Evolutionary conservation across 2,113 vertebrate species (phyloP).

Genomic region (Protobothrops flavoviridis): DNA sequence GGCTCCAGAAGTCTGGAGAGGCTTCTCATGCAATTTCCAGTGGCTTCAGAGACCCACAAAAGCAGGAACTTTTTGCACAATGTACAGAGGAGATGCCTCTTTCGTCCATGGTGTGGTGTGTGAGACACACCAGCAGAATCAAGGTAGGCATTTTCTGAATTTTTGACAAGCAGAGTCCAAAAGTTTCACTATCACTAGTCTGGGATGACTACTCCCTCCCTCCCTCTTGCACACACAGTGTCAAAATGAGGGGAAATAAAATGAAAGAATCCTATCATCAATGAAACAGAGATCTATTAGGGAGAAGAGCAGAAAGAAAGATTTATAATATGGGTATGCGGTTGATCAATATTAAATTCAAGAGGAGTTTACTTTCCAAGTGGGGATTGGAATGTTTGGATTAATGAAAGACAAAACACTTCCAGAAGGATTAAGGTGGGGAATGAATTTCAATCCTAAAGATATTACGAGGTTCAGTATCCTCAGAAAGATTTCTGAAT

Average conservation of each 20-base stretch:
- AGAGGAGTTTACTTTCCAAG: slow-evolving; percentile 44
- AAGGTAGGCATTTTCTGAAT: background rate
- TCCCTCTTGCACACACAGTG: background rate
- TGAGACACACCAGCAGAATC: background rate
- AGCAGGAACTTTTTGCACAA: background rate
- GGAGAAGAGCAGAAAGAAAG: slow-evolving; percentile 38
- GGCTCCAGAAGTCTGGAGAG: background rate
- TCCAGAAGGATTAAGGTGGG: slow-evolving; percentile 19
- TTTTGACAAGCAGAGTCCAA: background rate
- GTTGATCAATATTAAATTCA: slow-evolving; percentile 59
- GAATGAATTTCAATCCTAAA: background rate
- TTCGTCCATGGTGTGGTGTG: background rate
- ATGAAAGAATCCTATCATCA: slow-evolving; percentile 19
- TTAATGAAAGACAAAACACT: slow-evolving; percentile 33
- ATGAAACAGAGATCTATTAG: slow-evolving; percentile 32
- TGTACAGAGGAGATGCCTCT: background rate
- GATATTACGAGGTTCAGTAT: slow-evolving; percentile 26
- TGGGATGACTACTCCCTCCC: background rate
- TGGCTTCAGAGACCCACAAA: too few species aligned
- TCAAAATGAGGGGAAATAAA: slow-evolving; percentile 7
- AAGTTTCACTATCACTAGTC: background rate
- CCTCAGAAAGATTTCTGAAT: slow-evolving; percentile 52
- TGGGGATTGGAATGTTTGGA: slow-evolving; percentile 31
- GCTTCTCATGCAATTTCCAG: background rate
- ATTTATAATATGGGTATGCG: slow-evolving; percentile 44